phyloP scores from a whole-genome alignment of 2,797 vertebrate genomes.

The Pangasius krempfi region DNA sequence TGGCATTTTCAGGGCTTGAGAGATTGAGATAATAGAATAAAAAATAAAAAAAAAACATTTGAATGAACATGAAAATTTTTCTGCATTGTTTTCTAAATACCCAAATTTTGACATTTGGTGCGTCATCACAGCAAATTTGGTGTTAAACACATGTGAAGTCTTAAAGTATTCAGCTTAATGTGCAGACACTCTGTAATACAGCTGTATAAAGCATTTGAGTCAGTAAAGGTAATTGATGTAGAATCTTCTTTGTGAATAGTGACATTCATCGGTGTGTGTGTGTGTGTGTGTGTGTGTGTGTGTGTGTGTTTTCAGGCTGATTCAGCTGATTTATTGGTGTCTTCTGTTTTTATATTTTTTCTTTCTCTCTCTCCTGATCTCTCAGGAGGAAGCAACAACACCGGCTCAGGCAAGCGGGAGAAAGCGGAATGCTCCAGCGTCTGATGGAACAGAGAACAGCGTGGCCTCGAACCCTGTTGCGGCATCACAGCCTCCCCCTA shows the following conservation, averaged over 20 bases:
- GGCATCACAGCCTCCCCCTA: constrained; percentile 75
- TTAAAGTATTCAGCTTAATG: too few relatives aligned
- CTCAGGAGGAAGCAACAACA: constrained; percentile 80
- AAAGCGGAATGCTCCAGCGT: constrained; percentile 72
- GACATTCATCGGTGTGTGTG: too few relatives aligned
- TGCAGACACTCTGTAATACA: background rate
- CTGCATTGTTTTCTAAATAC: background rate
- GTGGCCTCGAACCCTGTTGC: constrained; percentile 80
- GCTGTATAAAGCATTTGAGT: background rate
- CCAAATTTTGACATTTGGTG: background rate
- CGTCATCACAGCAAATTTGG: too few relatives aligned
- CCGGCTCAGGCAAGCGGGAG: constrained; percentile 75
- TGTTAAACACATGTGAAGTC: too few relatives aligned
- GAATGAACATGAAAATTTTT: background rate
- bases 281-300: too few relatives aligned
- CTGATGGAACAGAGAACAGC: constrained; percentile 83
- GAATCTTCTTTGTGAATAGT: background rate
- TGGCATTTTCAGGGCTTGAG: background rate
- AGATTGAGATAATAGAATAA: background rate
- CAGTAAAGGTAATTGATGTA: background rate
- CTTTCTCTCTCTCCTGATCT: constrained; percentile 18
- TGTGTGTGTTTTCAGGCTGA: background rate
- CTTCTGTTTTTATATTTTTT: background rate
- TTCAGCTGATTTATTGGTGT: background rate
- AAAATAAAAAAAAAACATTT: background rate